Conservation (phyloP, 2,113 vertebrate species). For the Callopanchax toddi region DNA sequence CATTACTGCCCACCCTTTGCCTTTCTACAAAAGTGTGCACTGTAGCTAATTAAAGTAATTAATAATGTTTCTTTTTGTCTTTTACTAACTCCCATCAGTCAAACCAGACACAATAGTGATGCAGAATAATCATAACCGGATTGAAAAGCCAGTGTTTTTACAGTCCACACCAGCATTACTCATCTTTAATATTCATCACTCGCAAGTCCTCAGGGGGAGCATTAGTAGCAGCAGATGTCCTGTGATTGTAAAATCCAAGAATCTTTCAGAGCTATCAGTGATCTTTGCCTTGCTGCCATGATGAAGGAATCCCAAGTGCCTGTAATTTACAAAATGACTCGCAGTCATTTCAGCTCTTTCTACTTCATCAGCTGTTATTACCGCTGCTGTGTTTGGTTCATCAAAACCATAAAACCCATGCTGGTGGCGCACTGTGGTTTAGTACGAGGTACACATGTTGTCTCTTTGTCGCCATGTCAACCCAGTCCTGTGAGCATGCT, state of each 20-base stretch:
- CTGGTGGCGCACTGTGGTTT: too few relatives aligned
- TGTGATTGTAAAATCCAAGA: constrained; percentile 57
- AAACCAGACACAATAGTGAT: neutral
- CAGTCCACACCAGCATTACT: constrained; percentile 10
- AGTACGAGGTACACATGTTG: too few relatives aligned
- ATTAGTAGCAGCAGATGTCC: constrained; percentile 59
- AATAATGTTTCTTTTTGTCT: neutral
- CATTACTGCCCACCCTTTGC: too few relatives aligned
- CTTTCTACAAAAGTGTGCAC: too few relatives aligned
- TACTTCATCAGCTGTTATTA: constrained; percentile 6
- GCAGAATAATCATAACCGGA: neutral
- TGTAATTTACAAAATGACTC: constrained; percentile 22
- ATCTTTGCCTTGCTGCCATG: constrained; percentile 39
- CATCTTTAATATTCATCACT: constrained; percentile 36
- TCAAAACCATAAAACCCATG: too few relatives aligned
- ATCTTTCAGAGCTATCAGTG: constrained; percentile 35
- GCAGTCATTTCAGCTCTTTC: constrained; percentile 9
- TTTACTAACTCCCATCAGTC: neutral
- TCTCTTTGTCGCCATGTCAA: too few relatives aligned
- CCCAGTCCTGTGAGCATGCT: too few relatives aligned
- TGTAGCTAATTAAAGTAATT: too few relatives aligned
- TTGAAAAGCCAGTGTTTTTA: constrained; percentile 24
- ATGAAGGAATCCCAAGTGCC: constrained; percentile 31
- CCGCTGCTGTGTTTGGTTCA: neutral
- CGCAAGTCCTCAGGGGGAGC: constrained; percentile 42